Conservation (phyloP, 2,797 vertebrate species). For the Ctenopoma multispine region DNA sequence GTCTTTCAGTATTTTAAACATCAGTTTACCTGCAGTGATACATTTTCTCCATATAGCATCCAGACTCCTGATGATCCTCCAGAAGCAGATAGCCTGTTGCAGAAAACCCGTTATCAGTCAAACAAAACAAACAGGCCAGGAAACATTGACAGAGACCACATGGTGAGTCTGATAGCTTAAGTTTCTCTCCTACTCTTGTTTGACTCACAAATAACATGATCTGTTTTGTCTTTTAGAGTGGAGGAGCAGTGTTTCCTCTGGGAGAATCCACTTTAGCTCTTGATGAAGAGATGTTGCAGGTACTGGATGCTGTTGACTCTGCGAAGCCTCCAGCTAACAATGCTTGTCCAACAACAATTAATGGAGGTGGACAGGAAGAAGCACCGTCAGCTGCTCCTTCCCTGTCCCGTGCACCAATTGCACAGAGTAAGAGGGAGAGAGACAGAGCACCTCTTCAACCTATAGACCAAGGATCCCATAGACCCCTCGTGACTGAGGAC, state of each 20-base stretch:
- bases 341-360: neutral
- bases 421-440: conserved; percentile 19
- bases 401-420: neutral
- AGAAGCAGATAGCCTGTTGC: conserved; percentile 31
- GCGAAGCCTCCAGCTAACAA: conserved; percentile 28
- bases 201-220: neutral
- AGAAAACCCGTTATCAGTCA: conserved; percentile 28
- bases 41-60: conserved; percentile 44
- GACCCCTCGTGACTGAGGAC: conserved; percentile 5
- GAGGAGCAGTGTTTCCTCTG: conserved; percentile 19
- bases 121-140: conserved; percentile 39
- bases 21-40: neutral
- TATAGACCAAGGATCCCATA: conserved; percentile 21
- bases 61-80: conserved; percentile 53
- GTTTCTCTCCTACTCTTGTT: neutral
- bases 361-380: conserved; percentile 17
- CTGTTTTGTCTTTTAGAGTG: conserved; percentile 41
- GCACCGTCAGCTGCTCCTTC: conserved; percentile 6
- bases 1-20: neutral
- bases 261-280: conserved; percentile 74
- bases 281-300: conserved; percentile 76
- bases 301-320: conserved; percentile 60
- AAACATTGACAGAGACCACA: conserved; percentile 1
- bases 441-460: conserved; percentile 12
- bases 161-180: conserved; percentile 55